Percentiles rank a stretch among this genome's conserved stretches.
phyloP scores from a whole-genome alignment of 2,113 vertebrate species.

The Calypte anna region DNA sequence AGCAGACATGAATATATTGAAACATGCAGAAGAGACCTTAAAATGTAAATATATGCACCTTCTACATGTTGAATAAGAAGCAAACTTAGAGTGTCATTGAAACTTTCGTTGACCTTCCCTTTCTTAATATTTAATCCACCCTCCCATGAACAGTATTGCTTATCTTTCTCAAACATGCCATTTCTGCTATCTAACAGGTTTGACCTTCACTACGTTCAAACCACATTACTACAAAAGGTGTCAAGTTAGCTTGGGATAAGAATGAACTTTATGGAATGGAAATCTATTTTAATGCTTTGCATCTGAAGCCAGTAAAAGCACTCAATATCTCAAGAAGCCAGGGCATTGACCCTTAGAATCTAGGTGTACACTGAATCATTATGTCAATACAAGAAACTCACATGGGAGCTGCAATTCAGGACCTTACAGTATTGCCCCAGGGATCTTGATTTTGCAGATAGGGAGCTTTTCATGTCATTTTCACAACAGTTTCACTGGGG shows the following conservation, averaged over 20 bases:
- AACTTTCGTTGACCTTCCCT: not conserved
- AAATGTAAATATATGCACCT: not conserved
- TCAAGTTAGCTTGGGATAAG: conserved; percentile 5
- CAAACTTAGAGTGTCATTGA: not conserved
- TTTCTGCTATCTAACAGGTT: not conserved
- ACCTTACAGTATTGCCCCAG: not conserved
- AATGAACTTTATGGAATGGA: conserved; percentile 34
- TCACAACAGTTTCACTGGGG: not conserved
- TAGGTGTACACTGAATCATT: conserved; percentile 8
- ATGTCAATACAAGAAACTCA: conserved; percentile 43
- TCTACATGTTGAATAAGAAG: not conserved
- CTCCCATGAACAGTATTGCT: not conserved
- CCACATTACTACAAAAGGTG: not conserved
- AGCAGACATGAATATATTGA: not conserved
- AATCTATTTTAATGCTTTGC: conserved; percentile 38
- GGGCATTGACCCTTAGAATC: not conserved
- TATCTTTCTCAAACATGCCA: not conserved
- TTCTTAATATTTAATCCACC: not conserved
- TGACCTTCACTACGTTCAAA: conserved; percentile 56
- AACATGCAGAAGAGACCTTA: not conserved
- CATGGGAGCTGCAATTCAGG: not conserved
- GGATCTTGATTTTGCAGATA: not conserved
- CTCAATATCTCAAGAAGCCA: conserved; percentile 17
- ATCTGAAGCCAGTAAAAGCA: conserved; percentile 9
- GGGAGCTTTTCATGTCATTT: not conserved